Percentiles rank a stretch among this genome's conserved stretches.
These are phyloP conservation scores for Hydractinia symbiolongicarpus DNA, from an alignment of 30 jellyfish, hydroid and myxozoan genomes.

Conservation along the genomic window DNA sequence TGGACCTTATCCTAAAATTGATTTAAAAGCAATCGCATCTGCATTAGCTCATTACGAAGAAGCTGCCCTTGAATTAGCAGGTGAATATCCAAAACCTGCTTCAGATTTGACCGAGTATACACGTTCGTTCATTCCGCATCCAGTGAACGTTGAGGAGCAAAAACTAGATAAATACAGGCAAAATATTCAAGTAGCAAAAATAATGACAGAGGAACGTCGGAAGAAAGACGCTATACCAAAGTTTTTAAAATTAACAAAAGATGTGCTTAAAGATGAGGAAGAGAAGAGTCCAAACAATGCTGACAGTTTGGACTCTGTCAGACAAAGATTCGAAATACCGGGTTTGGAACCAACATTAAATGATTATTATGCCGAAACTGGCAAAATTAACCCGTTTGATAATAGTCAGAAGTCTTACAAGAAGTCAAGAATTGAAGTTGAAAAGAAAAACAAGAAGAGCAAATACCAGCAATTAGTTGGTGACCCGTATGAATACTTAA, in stretches of 20 bases:
- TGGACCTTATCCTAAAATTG: slow-evolving; percentile 70
- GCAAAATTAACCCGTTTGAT: slow-evolving; percentile 49
- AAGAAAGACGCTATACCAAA: slow-evolving; percentile 64
- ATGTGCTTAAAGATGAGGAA: slow-evolving; percentile 51
- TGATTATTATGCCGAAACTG: slow-evolving; percentile 91
- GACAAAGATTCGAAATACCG: slow-evolving; percentile 58
- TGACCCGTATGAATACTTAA: slow-evolving; percentile 88
- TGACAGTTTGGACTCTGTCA: slow-evolving; percentile 66
- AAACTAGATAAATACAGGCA: slow-evolving; percentile 45
- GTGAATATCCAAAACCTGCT: slow-evolving; percentile 78
- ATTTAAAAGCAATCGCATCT: slow-evolving; percentile 73
- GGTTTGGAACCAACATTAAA: slow-evolving; percentile 76
- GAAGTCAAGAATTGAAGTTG: slow-evolving; percentile 47
- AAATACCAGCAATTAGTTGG: slow-evolving; percentile 30
- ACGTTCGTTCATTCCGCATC: slow-evolving; percentile 86
- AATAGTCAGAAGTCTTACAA: slow-evolving; percentile 40
- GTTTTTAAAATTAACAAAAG: slow-evolving; percentile 60
- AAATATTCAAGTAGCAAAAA: slow-evolving; percentile 74
- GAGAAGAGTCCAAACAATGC: slow-evolving; percentile 56
- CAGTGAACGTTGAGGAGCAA: slow-evolving; percentile 24
- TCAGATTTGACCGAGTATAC: slow-evolving; percentile 50
- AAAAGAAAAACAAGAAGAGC: slow-evolving; percentile 48
- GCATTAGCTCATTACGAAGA: slow-evolving; percentile 90
- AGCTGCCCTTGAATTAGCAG: slow-evolving; percentile 86
- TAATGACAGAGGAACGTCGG: slow-evolving; percentile 41